phyloP scores from a whole-genome alignment of 2,113 vertebrate genomes.

The Okapia johnstoni region DNA sequence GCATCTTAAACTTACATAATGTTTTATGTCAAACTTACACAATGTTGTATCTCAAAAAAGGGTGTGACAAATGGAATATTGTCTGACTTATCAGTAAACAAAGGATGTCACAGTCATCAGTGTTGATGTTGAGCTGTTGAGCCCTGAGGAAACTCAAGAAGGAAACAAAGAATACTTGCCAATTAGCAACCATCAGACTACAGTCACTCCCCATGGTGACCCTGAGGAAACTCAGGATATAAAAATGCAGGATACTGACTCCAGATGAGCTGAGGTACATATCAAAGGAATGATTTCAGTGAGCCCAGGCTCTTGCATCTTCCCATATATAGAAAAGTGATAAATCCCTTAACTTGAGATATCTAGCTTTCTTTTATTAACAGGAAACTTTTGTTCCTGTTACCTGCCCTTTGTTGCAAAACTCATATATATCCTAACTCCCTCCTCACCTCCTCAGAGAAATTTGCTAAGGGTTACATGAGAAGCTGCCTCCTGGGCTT shows the following conservation, averaged over 20 bases:
- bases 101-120: background rate
- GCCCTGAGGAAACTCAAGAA: background rate
- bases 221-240: background rate
- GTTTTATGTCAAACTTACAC: background rate
- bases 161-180: background rate
- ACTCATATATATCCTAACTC: background rate
- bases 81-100: background rate
- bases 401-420: background rate
- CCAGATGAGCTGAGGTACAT: background rate
- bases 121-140: background rate
- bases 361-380: background rate
- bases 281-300: background rate
- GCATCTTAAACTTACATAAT: background rate
- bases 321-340: background rate
- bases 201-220: background rate
- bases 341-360: background rate
- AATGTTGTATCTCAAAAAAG: background rate
- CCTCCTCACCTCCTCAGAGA: background rate
- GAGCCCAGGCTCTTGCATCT: background rate
- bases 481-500: background rate
- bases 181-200: background rate
- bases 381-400: background rate
- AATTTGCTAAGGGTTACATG: background rate
- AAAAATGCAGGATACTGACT: background rate
- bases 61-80: background rate